Evolutionary conservation across 2,888 invertebrate genomes (phyloP), one percentile per base, ranked within the genome.

Genomic region (Nineta flava): DNA sequence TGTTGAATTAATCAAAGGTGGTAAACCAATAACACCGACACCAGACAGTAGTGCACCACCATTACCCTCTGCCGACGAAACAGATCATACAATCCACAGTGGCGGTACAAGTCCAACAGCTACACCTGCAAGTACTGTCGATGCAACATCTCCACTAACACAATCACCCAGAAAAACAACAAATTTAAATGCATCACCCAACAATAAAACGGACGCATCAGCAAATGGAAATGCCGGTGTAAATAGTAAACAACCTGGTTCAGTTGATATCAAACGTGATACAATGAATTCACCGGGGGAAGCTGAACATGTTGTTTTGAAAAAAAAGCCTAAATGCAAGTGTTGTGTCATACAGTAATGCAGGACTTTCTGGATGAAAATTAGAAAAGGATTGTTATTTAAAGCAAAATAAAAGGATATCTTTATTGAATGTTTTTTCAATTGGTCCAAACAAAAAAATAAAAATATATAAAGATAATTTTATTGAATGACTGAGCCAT

Each of bases 291-390:
- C 82, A 53, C 83, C 82, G 60, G 83, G 85, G 53, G 78, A 77
- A 59, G 86, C 90, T 57, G 92, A 92, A 69, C 90, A 87, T 69
- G 87, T 93, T 63, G 85, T 87, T 65, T 80, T 92, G 65, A 91
- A 92, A 76, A 92, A 92, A 77, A 92, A 91, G 74, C 87, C 87
- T 70, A 91, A 90, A 75, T 91, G 91, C 80, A 85, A 87, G 69
- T 92, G 92, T 76, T 93, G 93, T 76, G 87, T 87, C 66, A 77
- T 91, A 67, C 90, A 91, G 81, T 91, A 87, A 59, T 59, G 55
- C 55, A 59, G 59, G 51, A 78, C 67, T 45, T 80, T 68, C n/a
- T 80, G 79, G 57, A 74, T 76, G 0, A 81, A 26, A 26, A 3
- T 26, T 26, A 26, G 26, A 26, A 26, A 26, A 26, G 26, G 26